phyloP scores from a whole-genome alignment of 2,113 vertebrate genomes.

The Sula dactylatra region DNA sequence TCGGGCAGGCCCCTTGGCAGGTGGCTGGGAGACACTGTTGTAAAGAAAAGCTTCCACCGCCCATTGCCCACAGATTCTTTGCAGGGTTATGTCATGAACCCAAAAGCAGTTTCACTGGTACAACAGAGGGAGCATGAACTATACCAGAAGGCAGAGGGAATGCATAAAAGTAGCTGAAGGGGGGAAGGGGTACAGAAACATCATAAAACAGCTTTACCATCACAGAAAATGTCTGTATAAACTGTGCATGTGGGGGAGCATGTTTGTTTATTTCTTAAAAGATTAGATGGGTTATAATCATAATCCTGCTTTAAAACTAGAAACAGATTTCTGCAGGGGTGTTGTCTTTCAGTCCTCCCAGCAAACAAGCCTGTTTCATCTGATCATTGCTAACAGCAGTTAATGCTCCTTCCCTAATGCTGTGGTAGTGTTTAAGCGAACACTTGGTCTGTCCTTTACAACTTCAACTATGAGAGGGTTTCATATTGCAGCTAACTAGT shows the following conservation, averaged over 20 bases:
- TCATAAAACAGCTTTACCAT: not conserved
- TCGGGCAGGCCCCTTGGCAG: not conserved
- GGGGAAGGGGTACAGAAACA: not conserved
- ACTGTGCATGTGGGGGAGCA: not conserved
- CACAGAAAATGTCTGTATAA: not conserved
- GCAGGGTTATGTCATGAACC: not conserved
- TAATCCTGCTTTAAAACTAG: not conserved
- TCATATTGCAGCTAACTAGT: not conserved
- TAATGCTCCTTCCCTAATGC: not conserved
- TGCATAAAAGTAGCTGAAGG: not conserved
- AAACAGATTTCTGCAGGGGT: not conserved
- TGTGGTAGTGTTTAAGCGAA: not conserved
- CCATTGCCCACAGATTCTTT: not conserved
- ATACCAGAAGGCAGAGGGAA: not conserved
- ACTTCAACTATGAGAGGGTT: not conserved
- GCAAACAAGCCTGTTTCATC: not conserved
- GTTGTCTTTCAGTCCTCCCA: not conserved
- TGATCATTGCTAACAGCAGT: not conserved
- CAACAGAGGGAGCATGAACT: not conserved
- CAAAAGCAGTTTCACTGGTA: not conserved
- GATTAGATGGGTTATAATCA: not conserved
- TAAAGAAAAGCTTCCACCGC: not conserved
- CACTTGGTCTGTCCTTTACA: not conserved
- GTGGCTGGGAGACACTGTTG: not conserved
- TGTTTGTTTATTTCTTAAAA: not conserved